Percentiles rank a stretch among this genome's conserved stretches.
Evolutionary conservation across 37 sponge, comb jelly and placozoan genomes (phyloP).

Genomic region (Geodia barretti): DNA sequence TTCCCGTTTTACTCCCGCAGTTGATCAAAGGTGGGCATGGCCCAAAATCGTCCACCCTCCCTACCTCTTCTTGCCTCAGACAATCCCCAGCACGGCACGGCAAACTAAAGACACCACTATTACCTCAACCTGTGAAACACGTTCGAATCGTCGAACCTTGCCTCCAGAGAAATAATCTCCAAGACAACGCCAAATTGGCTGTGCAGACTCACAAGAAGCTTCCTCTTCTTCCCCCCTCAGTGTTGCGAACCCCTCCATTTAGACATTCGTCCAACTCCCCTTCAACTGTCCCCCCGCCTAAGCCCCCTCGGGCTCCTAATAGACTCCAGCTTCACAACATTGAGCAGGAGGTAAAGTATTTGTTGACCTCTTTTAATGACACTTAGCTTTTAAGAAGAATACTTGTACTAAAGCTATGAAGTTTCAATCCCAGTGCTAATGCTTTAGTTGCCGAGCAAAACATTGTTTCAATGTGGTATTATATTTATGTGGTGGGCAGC

Average conservation of each 20-base stretch:
- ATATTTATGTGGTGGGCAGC: too few relatives aligned
- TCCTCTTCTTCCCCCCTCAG: not conserved
- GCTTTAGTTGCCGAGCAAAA: too few relatives aligned
- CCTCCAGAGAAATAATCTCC: not conserved
- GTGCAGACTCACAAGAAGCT: not conserved
- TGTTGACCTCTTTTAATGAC: too few relatives aligned
- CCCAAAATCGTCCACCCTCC: not conserved
- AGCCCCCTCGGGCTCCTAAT: not conserved
- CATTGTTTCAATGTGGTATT: too few relatives aligned
- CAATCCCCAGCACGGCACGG: too few relatives aligned
- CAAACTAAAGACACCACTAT: not conserved
- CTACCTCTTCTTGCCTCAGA: not conserved
- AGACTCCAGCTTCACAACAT: too few relatives aligned
- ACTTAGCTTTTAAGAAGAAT: too few relatives aligned
- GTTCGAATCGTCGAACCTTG: not conserved
- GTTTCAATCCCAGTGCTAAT: too few relatives aligned
- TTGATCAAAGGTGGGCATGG: too few relatives aligned
- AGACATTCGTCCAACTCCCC: not conserved
- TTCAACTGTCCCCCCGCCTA: not conserved
- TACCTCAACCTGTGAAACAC: not conserved
- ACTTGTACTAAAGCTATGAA: too few relatives aligned
- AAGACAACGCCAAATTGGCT: not conserved
- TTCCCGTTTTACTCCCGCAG: too few relatives aligned
- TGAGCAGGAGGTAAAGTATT: too few relatives aligned
- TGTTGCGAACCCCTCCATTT: not conserved